A percentile compares a stretch with the other conserved stretches of the same genome.
Conservation (phyloP, 2,888 invertebrate genomes). For the Scelioninae gen. 1 region DNA sequence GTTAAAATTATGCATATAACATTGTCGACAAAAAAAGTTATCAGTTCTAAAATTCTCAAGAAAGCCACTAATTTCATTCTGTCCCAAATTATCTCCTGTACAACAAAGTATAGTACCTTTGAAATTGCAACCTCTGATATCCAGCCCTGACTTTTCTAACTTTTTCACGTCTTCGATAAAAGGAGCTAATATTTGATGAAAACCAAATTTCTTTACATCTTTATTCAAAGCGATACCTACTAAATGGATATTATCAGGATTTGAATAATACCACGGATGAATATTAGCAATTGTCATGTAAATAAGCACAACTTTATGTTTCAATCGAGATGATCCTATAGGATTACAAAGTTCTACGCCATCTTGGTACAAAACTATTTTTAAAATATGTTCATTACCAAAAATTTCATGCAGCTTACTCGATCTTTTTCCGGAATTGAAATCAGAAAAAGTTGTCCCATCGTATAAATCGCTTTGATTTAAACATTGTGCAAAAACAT, state of each 20-base stretch:
- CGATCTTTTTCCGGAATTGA: slow-evolving; percentile 24
- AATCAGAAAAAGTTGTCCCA: slow-evolving; percentile 20
- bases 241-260: slow-evolving; percentile 39
- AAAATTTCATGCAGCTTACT: slow-evolving; percentile 32
- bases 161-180: slow-evolving; percentile 57
- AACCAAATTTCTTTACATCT: slow-evolving; percentile 42
- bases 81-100: slow-evolving; percentile 21
- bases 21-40: slow-evolving; percentile 51
- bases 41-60: slow-evolving; percentile 63
- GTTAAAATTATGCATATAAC: slow-evolving; percentile 61
- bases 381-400: slow-evolving; percentile 8
- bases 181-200: slow-evolving; percentile 50
- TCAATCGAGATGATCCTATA: slow-evolving; percentile 35
- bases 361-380: slow-evolving; percentile 36
- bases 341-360: slow-evolving; percentile 41
- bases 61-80: slow-evolving; percentile 64
- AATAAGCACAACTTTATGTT: slow-evolving; percentile 26
- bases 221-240: slow-evolving; percentile 31
- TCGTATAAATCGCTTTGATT: slow-evolving; percentile 20
- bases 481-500: slow-evolving; percentile 36
- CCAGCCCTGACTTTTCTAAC: slow-evolving; percentile 56
- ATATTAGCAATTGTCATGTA: slow-evolving; percentile 35
- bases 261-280: slow-evolving; percentile 33
- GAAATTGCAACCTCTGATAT: slow-evolving; percentile 21
- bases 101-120: slow-evolving; percentile 37